Percentiles rank a stretch among this genome's conserved stretches.
Conservation (phyloP, 2,797 vertebrate genomes). For the Coranthus polyacanthus region DNA sequence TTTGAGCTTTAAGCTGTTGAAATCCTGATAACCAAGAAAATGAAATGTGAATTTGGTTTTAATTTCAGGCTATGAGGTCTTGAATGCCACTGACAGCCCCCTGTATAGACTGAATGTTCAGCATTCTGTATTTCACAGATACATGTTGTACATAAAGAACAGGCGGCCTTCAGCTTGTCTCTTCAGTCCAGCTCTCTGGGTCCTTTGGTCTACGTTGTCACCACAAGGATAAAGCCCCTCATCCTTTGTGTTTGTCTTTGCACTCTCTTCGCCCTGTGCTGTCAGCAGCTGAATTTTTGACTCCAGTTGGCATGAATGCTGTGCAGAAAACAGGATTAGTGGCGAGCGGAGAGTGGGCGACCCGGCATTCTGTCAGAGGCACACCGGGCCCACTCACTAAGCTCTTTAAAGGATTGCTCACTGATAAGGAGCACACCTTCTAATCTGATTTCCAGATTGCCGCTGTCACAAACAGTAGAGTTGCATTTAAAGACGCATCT, state of each 20-base stretch:
- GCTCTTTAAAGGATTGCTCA: constrained; percentile 66
- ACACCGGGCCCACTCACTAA: constrained; percentile 46
- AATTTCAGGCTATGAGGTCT: constrained; percentile 8
- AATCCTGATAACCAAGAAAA: not conserved
- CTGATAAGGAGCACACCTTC: constrained; percentile 51
- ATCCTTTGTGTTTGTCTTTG: constrained; percentile 29
- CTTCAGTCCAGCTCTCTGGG: constrained; percentile 9
- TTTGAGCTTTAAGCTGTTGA: too few relatives aligned
- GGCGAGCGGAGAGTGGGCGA: constrained; percentile 42
- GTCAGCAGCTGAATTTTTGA: constrained; percentile 32
- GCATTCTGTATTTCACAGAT: not conserved
- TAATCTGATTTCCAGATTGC: constrained; percentile 80
- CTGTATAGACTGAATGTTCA: constrained; percentile 5
- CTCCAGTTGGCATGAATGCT: constrained; percentile 50
- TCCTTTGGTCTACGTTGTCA: constrained; percentile 46
- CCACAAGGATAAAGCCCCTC: constrained; percentile 48
- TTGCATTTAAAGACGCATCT: constrained; percentile 63
- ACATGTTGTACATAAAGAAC: not conserved
- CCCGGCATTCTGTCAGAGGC: constrained; percentile 58
- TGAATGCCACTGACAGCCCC: constrained; percentile 14
- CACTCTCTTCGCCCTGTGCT: constrained; percentile 6
- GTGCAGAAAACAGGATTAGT: constrained; percentile 72
- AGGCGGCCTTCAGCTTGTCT: constrained; percentile 15
- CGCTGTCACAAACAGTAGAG: constrained; percentile 67
- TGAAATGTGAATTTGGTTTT: not conserved